These are phyloP conservation scores for Epinotia brunnichana DNA, from an alignment of 2,888 invertebrate genomes.

Conservation along the genomic window DNA sequence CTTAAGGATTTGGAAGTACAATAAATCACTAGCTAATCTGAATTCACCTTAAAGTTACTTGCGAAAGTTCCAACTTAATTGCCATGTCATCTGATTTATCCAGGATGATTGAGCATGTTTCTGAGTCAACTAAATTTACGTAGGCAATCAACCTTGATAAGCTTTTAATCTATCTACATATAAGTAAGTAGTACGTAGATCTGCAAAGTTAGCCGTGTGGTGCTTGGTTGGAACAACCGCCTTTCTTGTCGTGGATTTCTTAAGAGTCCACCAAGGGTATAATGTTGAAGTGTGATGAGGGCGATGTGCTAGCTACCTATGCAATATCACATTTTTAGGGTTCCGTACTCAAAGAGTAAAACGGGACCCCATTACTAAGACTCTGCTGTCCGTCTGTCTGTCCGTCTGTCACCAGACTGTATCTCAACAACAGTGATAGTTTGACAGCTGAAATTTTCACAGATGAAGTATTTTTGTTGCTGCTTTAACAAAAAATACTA, in stretches of 20 bases:
- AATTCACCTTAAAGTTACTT: constrained; percentile 39
- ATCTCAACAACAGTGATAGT: too few species aligned
- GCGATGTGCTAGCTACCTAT: too few species aligned
- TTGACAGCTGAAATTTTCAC: too few species aligned
- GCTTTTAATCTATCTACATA: not conserved
- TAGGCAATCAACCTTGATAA: constrained; percentile 2
- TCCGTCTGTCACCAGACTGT: too few species aligned
- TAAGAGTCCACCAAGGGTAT: not conserved
- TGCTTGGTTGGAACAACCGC: not conserved
- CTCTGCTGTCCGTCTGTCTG: too few species aligned
- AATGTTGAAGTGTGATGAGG: too few species aligned
- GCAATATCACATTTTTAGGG: too few species aligned
- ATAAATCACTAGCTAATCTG: constrained; percentile 34
- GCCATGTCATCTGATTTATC: constrained; percentile 41
- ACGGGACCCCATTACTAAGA: too few species aligned
- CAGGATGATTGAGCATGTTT: constrained; percentile 29
- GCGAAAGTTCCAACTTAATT: constrained; percentile 32
- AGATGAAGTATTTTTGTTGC: too few species aligned
- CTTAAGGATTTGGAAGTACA: constrained; percentile 22
- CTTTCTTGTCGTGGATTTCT: not conserved
- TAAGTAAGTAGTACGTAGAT: not conserved
- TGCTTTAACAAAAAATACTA: too few species aligned
- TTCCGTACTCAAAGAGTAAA: too few species aligned
- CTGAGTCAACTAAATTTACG: constrained; percentile 12
- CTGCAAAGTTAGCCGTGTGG: not conserved